Percentiles rank a stretch among this genome's conserved stretches.
These are phyloP conservation scores for Cotesia glomerata DNA, from an alignment of 1,140 invertebrate species.

Conservation along the genomic window DNA sequence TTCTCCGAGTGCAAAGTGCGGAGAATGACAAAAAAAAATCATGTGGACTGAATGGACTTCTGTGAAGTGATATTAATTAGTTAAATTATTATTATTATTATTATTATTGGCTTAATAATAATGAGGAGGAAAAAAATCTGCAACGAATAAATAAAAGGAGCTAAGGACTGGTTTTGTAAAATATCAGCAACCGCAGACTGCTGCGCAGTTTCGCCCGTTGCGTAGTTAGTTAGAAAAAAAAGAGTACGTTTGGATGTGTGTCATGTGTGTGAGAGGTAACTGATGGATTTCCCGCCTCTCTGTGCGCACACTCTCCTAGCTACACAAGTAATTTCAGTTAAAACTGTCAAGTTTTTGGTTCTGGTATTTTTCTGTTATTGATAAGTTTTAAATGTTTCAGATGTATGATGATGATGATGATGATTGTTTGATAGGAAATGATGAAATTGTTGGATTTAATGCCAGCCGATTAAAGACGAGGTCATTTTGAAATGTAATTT, in stretches of 20 bases:
- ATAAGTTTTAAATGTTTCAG: too few species aligned
- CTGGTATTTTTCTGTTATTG: too few species aligned
- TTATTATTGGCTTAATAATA: too few species aligned
- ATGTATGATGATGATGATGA: too few species aligned
- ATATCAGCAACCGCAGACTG: not conserved
- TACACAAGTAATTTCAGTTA: not conserved
- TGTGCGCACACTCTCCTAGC: not conserved
- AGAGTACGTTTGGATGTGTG: not conserved
- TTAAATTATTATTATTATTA: not conserved
- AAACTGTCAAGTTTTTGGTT: not conserved
- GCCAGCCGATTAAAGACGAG: not conserved
- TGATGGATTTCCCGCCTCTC: constrained; percentile 10
- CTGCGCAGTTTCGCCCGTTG: constrained; percentile 16
- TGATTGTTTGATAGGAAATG: too few species aligned
- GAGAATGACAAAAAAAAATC: too few species aligned
- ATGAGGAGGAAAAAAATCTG: too few species aligned
- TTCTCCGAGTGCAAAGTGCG: too few species aligned
- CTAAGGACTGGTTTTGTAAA: not conserved
- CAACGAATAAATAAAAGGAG: not conserved
- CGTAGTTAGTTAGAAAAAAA: constrained; percentile 5
- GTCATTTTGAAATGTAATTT: not conserved
- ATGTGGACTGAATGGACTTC: too few species aligned
- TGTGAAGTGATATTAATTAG: not conserved
- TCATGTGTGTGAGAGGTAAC: not conserved
- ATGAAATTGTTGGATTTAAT: too few species aligned